phyloP scores from a whole-genome alignment of 2,888 invertebrate species.

The Volucella zonaria region DNA sequence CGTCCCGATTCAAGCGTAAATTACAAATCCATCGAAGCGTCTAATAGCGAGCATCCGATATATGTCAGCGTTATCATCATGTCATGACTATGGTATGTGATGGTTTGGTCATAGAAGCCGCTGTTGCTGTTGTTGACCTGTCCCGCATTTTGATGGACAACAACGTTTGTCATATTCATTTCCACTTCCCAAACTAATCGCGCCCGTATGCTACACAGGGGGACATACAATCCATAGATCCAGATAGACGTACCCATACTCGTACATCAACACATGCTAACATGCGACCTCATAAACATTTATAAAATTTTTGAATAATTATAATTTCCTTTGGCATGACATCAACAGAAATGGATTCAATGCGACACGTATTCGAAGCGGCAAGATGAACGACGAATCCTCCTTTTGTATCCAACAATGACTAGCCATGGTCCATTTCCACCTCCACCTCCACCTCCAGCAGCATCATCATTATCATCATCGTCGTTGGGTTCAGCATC shows the following conservation, averaged over 20 bases:
- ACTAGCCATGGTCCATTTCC: not conserved
- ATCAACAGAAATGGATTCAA: constrained; percentile 66
- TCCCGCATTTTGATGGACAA: constrained; percentile 71
- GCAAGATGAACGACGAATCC: constrained; percentile 41
- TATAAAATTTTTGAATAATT: constrained; percentile 73
- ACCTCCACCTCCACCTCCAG: constrained; percentile 19
- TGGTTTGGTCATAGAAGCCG: constrained; percentile 48
- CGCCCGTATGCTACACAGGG: constrained; percentile 30
- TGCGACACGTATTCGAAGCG: constrained; percentile 18
- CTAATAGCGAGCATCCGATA: constrained; percentile 70
- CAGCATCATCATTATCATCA: constrained; percentile 18
- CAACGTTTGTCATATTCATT: constrained; percentile 60
- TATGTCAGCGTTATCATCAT: constrained; percentile 71
- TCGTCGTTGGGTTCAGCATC: not conserved
- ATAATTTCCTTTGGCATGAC: constrained; percentile 65
- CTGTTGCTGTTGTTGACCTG: constrained; percentile 56
- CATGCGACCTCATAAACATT: constrained; percentile 59
- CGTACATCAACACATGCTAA: constrained; percentile 1
- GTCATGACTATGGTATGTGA: constrained; percentile 57
- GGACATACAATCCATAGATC: not conserved
- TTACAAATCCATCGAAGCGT: constrained; percentile 71
- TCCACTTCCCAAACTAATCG: constrained; percentile 50
- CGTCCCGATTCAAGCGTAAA: constrained; percentile 67
- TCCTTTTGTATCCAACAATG: constrained; percentile 65
- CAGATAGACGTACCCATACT: constrained; percentile 4